Evolutionary conservation across 1,140 invertebrate species (phyloP).

Genomic region (Pseudomyrmex pallidus): DNA sequence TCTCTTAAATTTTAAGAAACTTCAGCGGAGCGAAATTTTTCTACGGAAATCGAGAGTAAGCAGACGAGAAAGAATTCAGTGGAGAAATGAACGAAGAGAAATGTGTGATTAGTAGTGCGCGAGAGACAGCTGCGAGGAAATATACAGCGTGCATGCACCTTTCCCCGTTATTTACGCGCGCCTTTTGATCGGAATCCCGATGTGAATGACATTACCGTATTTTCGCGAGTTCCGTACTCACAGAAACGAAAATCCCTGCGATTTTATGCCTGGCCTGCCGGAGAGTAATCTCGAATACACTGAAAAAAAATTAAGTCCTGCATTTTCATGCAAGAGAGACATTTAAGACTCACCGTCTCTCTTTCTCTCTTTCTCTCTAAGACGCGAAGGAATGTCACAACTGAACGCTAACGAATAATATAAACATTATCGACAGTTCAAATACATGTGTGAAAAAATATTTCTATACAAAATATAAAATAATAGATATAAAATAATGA

Average conservation of each 20-base stretch:
- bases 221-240: constrained; percentile 76
- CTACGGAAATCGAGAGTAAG: constrained; percentile 14
- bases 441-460: too few relatives aligned
- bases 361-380: neutral
- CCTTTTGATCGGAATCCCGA: neutral
- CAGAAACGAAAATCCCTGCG: constrained; percentile 78
- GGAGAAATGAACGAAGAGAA: constrained; percentile 2
- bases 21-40: neutral
- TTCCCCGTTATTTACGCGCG: constrained; percentile 28
- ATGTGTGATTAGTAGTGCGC: constrained; percentile 42
- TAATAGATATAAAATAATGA: neutral
- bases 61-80: neutral
- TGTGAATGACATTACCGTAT: constrained; percentile 11
- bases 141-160: constrained; percentile 53
- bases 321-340: constrained; percentile 45
- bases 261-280: constrained; percentile 72
- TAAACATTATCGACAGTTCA: too few relatives aligned
- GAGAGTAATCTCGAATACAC: constrained; percentile 78
- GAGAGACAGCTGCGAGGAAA: neutral
- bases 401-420: too few relatives aligned
- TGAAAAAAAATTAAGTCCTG: constrained; percentile 77
- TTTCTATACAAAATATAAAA: neutral
- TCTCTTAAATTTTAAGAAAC: neutral
- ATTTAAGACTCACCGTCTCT: neutral
- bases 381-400: too few relatives aligned